Evolutionary conservation across 1,140 invertebrate species (phyloP).

Genomic region (Drosophila persimilis): DNA sequence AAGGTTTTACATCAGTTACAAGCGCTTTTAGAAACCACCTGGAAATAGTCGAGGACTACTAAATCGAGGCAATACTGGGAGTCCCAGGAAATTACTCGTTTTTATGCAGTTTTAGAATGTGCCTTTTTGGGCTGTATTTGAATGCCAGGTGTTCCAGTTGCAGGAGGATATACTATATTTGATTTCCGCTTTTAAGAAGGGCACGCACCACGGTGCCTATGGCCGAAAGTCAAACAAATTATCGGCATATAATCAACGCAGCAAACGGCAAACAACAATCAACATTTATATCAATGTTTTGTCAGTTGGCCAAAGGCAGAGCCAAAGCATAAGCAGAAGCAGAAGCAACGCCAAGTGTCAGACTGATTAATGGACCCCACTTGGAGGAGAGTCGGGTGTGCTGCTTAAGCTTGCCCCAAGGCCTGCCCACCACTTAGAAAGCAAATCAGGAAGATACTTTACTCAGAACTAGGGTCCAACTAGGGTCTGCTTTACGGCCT

Average conservation of each 20-base stretch:
- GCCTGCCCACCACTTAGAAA: constrained; percentile 5
- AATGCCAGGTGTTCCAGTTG: no score
- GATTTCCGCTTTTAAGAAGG: no score
- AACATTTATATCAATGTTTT: constrained; percentile 59
- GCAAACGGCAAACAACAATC: constrained; percentile 31
- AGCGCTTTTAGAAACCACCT: no score
- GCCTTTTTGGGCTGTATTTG: no score
- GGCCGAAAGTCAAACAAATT: constrained; percentile 70
- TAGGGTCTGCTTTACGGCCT: background rate
- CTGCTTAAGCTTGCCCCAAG: background rate
- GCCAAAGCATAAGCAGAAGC: background rate
- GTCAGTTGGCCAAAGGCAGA: constrained; percentile 25
- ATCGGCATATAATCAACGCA: constrained; percentile 62
- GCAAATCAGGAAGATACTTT: constrained; percentile 30
- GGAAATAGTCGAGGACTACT: no score
- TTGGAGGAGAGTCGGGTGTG: constrained; percentile 12
- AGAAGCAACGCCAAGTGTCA: constrained; percentile 30
- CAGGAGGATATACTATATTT: no score
- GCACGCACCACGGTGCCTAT: constrained; percentile 24
- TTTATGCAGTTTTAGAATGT: no score
- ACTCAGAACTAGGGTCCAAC: constrained; percentile 15
- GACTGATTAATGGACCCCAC: constrained; percentile 34
- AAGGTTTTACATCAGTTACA: no score
- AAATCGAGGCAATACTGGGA: no score
- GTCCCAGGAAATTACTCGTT: no score